Percentiles rank a stretch among this genome's conserved stretches.
Evolutionary conservation across 2,888 invertebrate genomes (phyloP).

Genomic region (Drosophila lutescens): DNA sequence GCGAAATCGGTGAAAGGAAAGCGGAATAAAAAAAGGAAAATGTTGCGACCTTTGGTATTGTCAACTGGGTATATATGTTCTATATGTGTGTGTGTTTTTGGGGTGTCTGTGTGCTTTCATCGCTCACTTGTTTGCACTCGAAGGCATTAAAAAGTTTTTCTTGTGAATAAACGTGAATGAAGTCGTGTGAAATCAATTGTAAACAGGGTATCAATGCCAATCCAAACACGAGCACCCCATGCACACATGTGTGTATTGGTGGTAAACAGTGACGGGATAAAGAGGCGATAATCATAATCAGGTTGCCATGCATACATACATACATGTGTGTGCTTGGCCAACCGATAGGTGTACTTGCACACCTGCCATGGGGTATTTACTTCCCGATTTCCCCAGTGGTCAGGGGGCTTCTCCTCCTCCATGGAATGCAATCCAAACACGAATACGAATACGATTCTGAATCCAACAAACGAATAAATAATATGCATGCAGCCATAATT

Average conservation of each 20-base stretch:
- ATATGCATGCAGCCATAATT: slow-evolving; percentile 55
- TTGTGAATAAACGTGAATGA: slow-evolving; percentile 72
- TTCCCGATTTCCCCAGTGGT: background rate
- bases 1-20: slow-evolving; percentile 22
- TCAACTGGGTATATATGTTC: slow-evolving; percentile 13
- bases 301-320: slow-evolving; percentile 27
- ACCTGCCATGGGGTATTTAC: slow-evolving; percentile 40
- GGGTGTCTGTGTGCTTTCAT: slow-evolving; percentile 35
- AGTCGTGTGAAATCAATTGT: slow-evolving; percentile 80
- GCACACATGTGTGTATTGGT: slow-evolving; percentile 29
- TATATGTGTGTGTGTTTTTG: slow-evolving; percentile 14
- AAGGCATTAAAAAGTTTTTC: slow-evolving; percentile 76
- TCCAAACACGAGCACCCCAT: slow-evolving; percentile 32
- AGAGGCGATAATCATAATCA: slow-evolving; percentile 66
- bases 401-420: background rate
- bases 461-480: slow-evolving; percentile 55
- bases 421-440: slow-evolving; percentile 58
- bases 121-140: slow-evolving; percentile 57
- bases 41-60: slow-evolving; percentile 42
- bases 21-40: slow-evolving; percentile 43
- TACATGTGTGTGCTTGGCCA: slow-evolving; percentile 5
- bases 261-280: slow-evolving; percentile 40
- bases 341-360: background rate
- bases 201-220: slow-evolving; percentile 74
- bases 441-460: background rate